Base-by-base conservation (phyloP, 2,888 invertebrate genomes). In the Pammene aurita region DNA sequence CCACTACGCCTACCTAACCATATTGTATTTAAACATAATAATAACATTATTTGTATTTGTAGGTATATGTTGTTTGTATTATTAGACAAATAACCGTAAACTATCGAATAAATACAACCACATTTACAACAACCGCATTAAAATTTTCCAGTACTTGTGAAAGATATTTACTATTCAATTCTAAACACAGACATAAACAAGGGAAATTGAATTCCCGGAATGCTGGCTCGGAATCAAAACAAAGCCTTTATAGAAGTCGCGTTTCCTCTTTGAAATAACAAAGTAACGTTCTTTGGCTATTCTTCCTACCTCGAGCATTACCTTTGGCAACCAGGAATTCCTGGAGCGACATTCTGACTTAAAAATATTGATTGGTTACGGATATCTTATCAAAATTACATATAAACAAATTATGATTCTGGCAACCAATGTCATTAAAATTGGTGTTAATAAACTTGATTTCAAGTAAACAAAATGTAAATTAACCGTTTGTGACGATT, bases 201-300 rank as follows among this genome's bases (percentile, higher is more conserved):
- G 50, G 62, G 0, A 18, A 62, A 62, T 62, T 62, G 50, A 62
- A 62, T 62, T 52, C 62, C 38, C 18, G 26, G 41, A 50, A 61
- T 50, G 62, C 62, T 62, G 62, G 62, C 62, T 62, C 41, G 58
- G 26, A 56, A 66, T 41, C 57, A 58, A 66, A 66, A 66, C 58
- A 66, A 58, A 62, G 55, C 34, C 54, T 54, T 62, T 67, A 56
- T 63, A 56, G 41, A 41, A 67, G 55, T 50, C 38, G 48, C 42
- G 16, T 55, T 67, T 66, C 46, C 26, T 34, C 56, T 56, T 66
- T 56, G 62, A 62, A 67, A 62, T 56, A 67, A 55, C 62, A 55
- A 62, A 55, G 67, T 55, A 67, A 52, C 41, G 18, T 62, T 62
- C 52, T 11, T 41, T 34, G 26, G 54, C n/a, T 14, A 46, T 54